phyloP scores from a whole-genome alignment of 2,113 vertebrate genomes.

The Choloepus hoffmanni region DNA sequence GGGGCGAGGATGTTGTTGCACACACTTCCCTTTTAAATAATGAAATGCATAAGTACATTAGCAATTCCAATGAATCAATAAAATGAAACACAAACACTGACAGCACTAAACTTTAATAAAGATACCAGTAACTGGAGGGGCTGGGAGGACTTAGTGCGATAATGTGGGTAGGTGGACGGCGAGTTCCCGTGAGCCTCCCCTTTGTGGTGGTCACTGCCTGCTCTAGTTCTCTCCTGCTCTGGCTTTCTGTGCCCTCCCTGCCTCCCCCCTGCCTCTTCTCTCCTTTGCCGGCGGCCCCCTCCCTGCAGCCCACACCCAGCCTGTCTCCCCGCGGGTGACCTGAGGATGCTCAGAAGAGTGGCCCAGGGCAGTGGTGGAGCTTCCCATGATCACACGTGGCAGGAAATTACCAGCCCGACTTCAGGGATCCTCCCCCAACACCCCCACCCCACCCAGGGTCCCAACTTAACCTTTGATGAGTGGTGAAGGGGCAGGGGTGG shows the following conservation, averaged over 20 bases:
- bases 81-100: slow-evolving; percentile 54
- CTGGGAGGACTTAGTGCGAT: neutral
- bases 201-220: neutral
- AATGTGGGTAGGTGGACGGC: neutral
- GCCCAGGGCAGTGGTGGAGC: too few species aligned
- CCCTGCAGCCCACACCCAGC: neutral
- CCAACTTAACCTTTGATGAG: neutral
- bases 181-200: neutral
- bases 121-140: neutral
- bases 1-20: neutral
- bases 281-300: rapidly evolving
- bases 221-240: neutral
- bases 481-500: neutral
- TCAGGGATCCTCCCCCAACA: neutral
- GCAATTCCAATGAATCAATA: slow-evolving; percentile 28
- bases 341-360: neutral
- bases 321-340: neutral
- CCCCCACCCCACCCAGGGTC: neutral
- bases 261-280: neutral
- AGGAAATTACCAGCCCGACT: neutral
- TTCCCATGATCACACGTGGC: too few species aligned
- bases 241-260: neutral
- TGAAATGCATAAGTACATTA: neutral
- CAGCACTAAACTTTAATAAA: slow-evolving; percentile 39
- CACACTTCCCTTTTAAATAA: slow-evolving; percentile 44